These are phyloP conservation scores for Diaperis boleti DNA, from an alignment of 2,888 invertebrate species.

Conservation along the genomic window DNA sequence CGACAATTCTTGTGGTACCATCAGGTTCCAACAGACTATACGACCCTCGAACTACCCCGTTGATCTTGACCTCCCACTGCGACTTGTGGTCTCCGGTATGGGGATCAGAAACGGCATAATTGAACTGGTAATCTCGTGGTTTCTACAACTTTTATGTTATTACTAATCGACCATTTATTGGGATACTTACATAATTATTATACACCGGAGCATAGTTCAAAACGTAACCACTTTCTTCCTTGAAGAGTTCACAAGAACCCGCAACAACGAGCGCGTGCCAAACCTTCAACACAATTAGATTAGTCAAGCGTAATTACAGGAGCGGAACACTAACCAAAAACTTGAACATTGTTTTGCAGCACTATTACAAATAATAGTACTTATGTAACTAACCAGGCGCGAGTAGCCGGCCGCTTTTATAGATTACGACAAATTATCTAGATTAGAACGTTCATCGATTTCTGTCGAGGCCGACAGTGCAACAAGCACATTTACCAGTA, in stretches of 20 bases:
- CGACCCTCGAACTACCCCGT: slow-evolving; percentile 60
- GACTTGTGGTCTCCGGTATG: slow-evolving; percentile 62
- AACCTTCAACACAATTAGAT: slow-evolving; percentile 42
- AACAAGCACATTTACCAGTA: slow-evolving; percentile 9
- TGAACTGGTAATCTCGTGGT: slow-evolving; percentile 59
- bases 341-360: slow-evolving; percentile 45
- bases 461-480: slow-evolving; percentile 41
- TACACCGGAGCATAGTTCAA: slow-evolving; percentile 58
- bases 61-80: slow-evolving; percentile 62
- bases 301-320: slow-evolving; percentile 19
- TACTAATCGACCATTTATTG: not conserved
- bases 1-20: slow-evolving; percentile 62
- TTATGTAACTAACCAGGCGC: slow-evolving; percentile 48
- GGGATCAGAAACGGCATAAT: slow-evolving; percentile 62
- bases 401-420: slow-evolving; percentile 48
- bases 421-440: slow-evolving; percentile 48
- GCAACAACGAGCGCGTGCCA: slow-evolving; percentile 42
- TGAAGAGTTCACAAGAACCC: slow-evolving; percentile 37
- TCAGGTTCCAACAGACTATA: slow-evolving; percentile 62
- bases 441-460: slow-evolving; percentile 45
- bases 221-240: slow-evolving; percentile 43
- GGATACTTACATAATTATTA: slow-evolving; percentile 57
- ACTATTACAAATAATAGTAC: slow-evolving; percentile 40
- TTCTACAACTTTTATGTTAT: slow-evolving; percentile 54
- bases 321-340: slow-evolving; percentile 50